These are phyloP conservation scores for Platycercus adscitus DNA, from an alignment of 2,113 vertebrate species.

Conservation along the genomic window DNA sequence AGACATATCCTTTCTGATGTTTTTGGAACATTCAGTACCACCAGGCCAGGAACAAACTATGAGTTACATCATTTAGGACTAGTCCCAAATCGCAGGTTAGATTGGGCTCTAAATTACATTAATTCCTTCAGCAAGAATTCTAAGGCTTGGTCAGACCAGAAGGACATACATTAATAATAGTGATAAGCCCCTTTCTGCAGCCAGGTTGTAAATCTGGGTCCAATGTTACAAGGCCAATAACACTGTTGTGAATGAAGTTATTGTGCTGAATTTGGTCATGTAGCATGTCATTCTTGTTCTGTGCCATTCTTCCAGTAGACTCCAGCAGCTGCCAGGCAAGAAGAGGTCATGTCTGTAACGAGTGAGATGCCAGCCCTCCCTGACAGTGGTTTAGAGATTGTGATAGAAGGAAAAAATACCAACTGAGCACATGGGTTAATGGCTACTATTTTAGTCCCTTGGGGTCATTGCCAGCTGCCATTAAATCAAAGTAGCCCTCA, in stretches of 20 bases:
- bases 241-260: neutral
- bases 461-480: conserved; percentile 42
- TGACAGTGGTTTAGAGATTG: neutral
- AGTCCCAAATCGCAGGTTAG: conserved; percentile 39
- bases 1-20: conserved; percentile 45
- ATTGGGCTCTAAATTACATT: neutral
- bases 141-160: conserved; percentile 6
- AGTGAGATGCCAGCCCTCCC: neutral
- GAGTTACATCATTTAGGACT: conserved; percentile 13
- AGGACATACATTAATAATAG: conserved; percentile 37
- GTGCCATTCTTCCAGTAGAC: neutral
- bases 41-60: neutral
- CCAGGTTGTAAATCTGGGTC: neutral
- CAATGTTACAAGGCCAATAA: neutral
- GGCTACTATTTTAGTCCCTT: conserved; percentile 39
- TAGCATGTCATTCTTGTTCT: neutral
- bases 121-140: conserved; percentile 25
- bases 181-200: neutral
- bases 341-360: neutral
- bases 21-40: conserved; percentile 17
- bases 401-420: conserved; percentile 5
- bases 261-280: neutral
- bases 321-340: neutral
- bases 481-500: conserved; percentile 48
- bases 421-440: conserved; percentile 18